Conservation (phyloP, 2,888 invertebrate genomes). For the Chaitophorus viminalis region DNA sequence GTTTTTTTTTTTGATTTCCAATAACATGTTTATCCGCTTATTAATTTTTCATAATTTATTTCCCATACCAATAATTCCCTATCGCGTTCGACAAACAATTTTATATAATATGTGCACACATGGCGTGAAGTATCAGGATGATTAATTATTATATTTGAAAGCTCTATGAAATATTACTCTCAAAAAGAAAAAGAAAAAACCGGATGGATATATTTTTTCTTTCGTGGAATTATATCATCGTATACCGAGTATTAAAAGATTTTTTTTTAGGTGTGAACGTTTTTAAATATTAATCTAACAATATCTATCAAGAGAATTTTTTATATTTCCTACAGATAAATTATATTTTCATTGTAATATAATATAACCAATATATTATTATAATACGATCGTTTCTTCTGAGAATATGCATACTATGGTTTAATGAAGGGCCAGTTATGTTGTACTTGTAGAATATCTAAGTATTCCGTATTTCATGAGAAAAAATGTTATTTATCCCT, state of each 20-base stretch:
- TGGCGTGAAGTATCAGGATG: neutral
- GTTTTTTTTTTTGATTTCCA: neutral
- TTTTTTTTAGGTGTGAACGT: neutral
- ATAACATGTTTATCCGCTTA: neutral
- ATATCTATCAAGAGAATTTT: no score
- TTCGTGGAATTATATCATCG: neutral
- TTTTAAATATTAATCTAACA: neutral
- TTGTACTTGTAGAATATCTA: no score
- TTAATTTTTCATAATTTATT: neutral
- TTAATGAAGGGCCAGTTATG: no score
- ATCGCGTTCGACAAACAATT: neutral
- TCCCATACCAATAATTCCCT: neutral
- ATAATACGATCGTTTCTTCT: no score
- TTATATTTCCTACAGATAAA: no score
- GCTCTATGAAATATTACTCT: neutral
- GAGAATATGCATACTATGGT: no score
- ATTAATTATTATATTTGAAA: neutral
- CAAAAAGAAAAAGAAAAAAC: neutral
- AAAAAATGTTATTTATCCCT: no score
- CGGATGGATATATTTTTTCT: neutral
- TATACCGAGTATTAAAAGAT: neutral
- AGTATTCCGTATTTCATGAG: no score
- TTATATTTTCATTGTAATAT: no score
- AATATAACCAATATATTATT: no score
- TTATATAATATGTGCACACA: neutral